Conservation (phyloP, 2,113 vertebrate species). For the Pluvialis apricaria region DNA sequence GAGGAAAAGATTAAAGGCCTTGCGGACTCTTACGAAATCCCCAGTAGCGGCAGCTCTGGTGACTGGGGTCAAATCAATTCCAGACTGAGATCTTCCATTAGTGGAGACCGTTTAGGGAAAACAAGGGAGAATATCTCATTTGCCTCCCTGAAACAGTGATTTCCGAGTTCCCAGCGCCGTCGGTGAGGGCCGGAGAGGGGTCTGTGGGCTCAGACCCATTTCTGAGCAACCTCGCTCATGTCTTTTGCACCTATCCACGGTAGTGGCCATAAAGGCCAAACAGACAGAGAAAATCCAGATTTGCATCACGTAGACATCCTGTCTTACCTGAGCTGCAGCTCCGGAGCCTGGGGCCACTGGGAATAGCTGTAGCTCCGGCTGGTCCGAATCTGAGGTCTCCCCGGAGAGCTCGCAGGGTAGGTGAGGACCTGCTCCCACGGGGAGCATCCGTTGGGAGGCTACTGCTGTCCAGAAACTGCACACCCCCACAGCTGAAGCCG, state of each 20-base stretch:
- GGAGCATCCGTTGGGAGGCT: background rate
- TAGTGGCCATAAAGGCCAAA: fast-evolving
- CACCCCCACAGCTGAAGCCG: background rate
- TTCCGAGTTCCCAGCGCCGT: fast-evolving
- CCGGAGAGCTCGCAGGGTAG: fast-evolving
- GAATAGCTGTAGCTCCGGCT: background rate
- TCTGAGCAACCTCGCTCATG: background rate
- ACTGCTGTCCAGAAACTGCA: background rate
- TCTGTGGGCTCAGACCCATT: background rate
- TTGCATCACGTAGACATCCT: fast-evolving
- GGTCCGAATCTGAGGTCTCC: fast-evolving
- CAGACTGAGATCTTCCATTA: background rate
- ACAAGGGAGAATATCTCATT: background rate
- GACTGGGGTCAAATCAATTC: background rate
- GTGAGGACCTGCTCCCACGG: background rate
- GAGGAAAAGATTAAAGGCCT: background rate
- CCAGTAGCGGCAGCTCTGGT: background rate
- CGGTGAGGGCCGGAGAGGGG: background rate
- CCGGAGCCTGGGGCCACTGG: fast-evolving
- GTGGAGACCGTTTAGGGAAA: background rate
- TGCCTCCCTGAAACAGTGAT: fast-evolving
- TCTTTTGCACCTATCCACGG: background rate
- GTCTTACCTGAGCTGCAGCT: background rate
- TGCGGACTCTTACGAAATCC: background rate
- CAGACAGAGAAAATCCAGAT: background rate